phyloP scores from a whole-genome alignment of 2,888 invertebrate genomes.

The Tipula unca region DNA sequence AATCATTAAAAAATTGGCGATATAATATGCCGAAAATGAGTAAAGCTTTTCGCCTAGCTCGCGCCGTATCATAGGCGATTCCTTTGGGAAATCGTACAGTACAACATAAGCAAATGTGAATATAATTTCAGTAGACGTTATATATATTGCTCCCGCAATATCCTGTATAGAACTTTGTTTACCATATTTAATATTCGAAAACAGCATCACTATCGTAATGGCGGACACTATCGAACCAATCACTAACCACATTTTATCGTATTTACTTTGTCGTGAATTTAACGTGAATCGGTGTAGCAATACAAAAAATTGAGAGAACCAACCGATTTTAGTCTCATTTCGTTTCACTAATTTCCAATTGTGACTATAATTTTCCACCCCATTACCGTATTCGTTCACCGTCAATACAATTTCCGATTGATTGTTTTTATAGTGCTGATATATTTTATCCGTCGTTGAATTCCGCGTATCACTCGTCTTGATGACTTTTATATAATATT shows the following conservation, averaged over 20 bases:
- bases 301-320: background rate
- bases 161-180: slow-evolving; percentile 64
- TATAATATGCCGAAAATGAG: slow-evolving; percentile 59
- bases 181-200: slow-evolving; percentile 48
- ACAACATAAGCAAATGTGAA: slow-evolving; percentile 62
- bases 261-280: background rate
- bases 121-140: slow-evolving; percentile 61
- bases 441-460: background rate
- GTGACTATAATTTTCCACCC: background rate
- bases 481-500: slow-evolving; percentile 64
- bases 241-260: background rate
- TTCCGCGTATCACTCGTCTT: background rate
- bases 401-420: background rate
- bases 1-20: slow-evolving; percentile 40
- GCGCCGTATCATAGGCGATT: slow-evolving; percentile 57
- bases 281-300: background rate
- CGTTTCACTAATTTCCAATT: background rate
- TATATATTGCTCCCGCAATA: slow-evolving; percentile 61
- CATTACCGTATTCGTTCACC: background rate
- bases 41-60: slow-evolving; percentile 67
- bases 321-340: background rate
- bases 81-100: slow-evolving; percentile 60
- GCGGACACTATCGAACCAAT: slow-evolving; percentile 49
- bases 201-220: slow-evolving; percentile 52
- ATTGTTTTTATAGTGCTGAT: background rate